Conservation (phyloP, 2,113 vertebrate genomes). For the Ancistrus triradiatus region DNA sequence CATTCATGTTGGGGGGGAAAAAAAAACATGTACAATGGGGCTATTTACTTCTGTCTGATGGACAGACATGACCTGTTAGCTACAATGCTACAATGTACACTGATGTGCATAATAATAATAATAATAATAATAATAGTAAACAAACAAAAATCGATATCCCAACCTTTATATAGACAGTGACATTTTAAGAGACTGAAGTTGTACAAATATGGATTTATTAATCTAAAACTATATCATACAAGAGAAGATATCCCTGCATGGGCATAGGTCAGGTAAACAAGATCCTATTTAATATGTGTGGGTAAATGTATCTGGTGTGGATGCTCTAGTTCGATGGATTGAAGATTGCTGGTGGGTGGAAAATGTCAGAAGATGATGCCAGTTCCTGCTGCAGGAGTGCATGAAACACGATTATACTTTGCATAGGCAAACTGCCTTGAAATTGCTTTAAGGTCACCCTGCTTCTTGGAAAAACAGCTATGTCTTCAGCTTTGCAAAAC, state of each 20-base stretch:
- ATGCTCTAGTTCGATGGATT: slow-evolving; percentile 30
- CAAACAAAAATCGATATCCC: no score
- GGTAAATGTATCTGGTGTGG: background rate
- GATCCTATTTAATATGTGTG: slow-evolving; percentile 4
- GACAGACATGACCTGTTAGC: no score
- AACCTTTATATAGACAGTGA: no score
- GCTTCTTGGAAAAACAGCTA: slow-evolving; percentile 20
- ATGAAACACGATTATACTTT: slow-evolving; percentile 65
- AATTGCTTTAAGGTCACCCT: slow-evolving; percentile 37
- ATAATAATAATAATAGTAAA: no score
- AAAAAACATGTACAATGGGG: no score
- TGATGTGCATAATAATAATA: no score
- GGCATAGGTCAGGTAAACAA: slow-evolving; percentile 31
- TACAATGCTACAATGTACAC: no score
- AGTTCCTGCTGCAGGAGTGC: slow-evolving; percentile 56
- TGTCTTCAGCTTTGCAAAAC: slow-evolving; percentile 10
- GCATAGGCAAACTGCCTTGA: slow-evolving; percentile 53
- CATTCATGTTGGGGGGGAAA: no score
- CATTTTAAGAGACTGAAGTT: background rate
- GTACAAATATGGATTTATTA: background rate
- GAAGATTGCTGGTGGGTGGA: slow-evolving; percentile 55
- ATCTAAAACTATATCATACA: background rate
- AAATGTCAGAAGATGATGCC: slow-evolving; percentile 60
- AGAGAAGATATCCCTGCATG: slow-evolving; percentile 1
- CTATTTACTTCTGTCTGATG: no score